These are phyloP conservation scores for Rattus rattus DNA, from an alignment of 2,113 vertebrate genomes.

Conservation along the genomic window DNA sequence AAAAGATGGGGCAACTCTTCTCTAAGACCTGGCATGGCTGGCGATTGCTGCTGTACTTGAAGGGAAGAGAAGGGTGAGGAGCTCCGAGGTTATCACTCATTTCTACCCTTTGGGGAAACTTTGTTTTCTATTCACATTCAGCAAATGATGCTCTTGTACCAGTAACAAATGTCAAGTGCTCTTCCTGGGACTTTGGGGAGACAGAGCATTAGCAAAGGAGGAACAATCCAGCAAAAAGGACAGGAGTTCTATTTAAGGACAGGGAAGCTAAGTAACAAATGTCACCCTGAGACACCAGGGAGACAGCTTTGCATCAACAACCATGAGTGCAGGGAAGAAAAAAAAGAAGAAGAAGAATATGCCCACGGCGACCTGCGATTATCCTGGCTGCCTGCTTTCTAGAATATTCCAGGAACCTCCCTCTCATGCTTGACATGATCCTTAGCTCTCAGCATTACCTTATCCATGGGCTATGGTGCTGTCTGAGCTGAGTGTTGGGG, in stretches of 20 bases:
- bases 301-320: conserved; percentile 25
- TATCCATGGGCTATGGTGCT: background rate
- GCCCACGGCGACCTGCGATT: background rate
- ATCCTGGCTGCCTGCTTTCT: background rate
- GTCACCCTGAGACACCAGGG: conserved; percentile 66
- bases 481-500: background rate
- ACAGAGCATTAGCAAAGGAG: conserved; percentile 44
- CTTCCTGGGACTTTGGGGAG: conserved; percentile 62
- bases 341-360: background rate
- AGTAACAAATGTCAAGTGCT: conserved; percentile 77
- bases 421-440: background rate
- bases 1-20: background rate
- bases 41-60: background rate
- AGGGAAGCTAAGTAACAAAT: conserved; percentile 70
- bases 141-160: conserved; percentile 74
- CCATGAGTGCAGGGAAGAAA: background rate
- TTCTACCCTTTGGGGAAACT: background rate
- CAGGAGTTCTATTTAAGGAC: conserved; percentile 64
- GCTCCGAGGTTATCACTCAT: conserved; percentile 49
- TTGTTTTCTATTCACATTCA: conserved; percentile 38
- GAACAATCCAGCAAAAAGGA: conserved; percentile 61
- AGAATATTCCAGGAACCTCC: background rate
- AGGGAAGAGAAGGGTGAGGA: background rate
- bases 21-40: background rate
- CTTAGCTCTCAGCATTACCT: background rate